phyloP scores from a whole-genome alignment of 2,888 invertebrate genomes.

The Phrixothrix hirtus region DNA sequence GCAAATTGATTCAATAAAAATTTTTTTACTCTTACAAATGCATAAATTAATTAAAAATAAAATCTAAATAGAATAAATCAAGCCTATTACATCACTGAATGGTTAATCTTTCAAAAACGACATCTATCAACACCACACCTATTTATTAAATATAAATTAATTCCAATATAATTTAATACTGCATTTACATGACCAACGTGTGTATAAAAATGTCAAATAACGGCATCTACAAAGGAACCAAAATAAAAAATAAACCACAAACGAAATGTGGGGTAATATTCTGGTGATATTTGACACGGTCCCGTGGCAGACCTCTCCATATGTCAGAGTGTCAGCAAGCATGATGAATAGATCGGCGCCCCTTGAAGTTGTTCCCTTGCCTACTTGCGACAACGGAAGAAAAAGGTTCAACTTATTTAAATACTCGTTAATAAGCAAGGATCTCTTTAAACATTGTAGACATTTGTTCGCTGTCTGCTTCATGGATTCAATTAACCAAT shows the following conservation, averaged over 20 bases:
- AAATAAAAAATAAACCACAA: slow-evolving; percentile 14
- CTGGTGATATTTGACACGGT: slow-evolving; percentile 34
- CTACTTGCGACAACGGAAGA: slow-evolving; percentile 20
- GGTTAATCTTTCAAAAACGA: no score
- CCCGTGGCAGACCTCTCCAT: slow-evolving; percentile 34
- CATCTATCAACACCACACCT: no score
- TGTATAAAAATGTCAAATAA: background rate
- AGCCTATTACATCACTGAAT: no score
- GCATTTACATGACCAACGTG: background rate
- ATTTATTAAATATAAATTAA: no score
- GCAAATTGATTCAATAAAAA: no score
- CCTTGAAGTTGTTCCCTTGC: slow-evolving; percentile 24
- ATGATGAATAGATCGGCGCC: slow-evolving; percentile 29
- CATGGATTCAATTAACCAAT: no score
- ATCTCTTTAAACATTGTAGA: slow-evolving; percentile 12
- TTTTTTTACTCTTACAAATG: no score
- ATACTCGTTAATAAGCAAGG: slow-evolving; percentile 22
- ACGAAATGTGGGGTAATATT: slow-evolving; percentile 25
- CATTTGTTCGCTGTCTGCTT: background rate
- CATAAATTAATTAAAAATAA: no score
- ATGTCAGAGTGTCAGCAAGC: slow-evolving; percentile 34
- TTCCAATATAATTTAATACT: no score
- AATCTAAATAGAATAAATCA: no score
- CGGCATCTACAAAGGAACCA: slow-evolving; percentile 2
- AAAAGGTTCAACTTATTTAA: slow-evolving; percentile 24